These are phyloP conservation scores for Mellilla xanthometata DNA, from an alignment of 2,888 invertebrate species.

Conservation along the genomic window DNA sequence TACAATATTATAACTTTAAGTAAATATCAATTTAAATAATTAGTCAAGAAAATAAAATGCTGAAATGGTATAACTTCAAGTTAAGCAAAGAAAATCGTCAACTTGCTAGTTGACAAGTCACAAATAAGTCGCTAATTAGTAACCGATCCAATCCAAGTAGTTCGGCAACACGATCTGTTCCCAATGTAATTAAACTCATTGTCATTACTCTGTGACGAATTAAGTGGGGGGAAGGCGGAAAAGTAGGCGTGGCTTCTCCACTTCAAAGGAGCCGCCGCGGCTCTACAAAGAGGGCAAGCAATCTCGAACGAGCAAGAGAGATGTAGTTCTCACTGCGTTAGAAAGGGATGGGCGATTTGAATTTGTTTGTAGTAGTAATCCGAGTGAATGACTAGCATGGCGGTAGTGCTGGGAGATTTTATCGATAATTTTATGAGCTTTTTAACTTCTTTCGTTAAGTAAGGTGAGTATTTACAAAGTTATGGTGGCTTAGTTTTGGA, in stretches of 20 bases:
- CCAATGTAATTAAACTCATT: conserved; percentile 75
- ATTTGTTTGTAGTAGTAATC: conserved; percentile 71
- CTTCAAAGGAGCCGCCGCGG: conserved; percentile 73
- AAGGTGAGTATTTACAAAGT: conserved; percentile 17
- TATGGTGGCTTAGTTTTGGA: conserved; percentile 11
- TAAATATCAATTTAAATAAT: no score
- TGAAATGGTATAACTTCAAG: no score
- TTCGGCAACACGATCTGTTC: conserved; percentile 50
- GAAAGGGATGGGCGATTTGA: conserved; percentile 43
- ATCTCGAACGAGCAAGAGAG: conserved; percentile 50
- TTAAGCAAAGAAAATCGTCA: no score
- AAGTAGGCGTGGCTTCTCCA: conserved; percentile 63
- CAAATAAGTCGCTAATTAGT: no score
- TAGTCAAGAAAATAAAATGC: no score
- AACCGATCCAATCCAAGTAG: conserved; percentile 20
- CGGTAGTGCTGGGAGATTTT: conserved; percentile 51
- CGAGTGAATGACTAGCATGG: conserved; percentile 69
- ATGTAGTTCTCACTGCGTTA: conserved; percentile 1
- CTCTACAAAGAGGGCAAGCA: conserved; percentile 64
- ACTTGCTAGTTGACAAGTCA: no score
- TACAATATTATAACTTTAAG: no score
- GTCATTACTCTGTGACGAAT: conserved; percentile 81
- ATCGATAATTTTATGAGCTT: conserved; percentile 35
- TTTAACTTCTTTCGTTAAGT: conserved; percentile 15
- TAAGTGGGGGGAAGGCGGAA: conserved; percentile 55